phyloP scores from a whole-genome alignment of 2,888 invertebrate genomes.

The Dasysyrphus tricinctus region DNA sequence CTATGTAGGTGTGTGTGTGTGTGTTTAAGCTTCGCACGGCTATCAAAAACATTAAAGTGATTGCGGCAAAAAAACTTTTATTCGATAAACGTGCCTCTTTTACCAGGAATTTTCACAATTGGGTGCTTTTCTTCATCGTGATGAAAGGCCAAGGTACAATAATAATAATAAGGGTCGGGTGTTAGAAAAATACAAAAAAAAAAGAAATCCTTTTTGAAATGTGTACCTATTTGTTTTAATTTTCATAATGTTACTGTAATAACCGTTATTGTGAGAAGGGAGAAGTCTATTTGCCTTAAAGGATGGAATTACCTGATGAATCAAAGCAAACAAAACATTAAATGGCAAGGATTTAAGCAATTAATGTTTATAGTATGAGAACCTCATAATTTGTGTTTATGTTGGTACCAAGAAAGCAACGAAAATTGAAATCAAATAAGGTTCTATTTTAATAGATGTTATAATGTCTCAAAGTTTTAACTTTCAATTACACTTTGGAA shows the following conservation, averaged over 20 bases:
- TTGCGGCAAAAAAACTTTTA: constrained; percentile 52
- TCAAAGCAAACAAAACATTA: too few relatives aligned
- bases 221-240: not conserved
- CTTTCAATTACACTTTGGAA: too few relatives aligned
- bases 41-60: constrained; percentile 22
- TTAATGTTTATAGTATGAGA: too few relatives aligned
- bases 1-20: not conserved
- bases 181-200: not conserved
- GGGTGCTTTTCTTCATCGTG: not conserved
- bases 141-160: not conserved
- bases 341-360: too few relatives aligned
- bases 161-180: not conserved
- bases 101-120: not conserved
- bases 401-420: too few relatives aligned
- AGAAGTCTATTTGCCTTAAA: too few relatives aligned
- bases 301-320: too few relatives aligned
- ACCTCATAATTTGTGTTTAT: too few relatives aligned
- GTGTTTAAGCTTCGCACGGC: not conserved
- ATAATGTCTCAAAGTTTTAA: too few relatives aligned
- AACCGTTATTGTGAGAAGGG: not conserved
- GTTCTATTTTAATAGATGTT: too few relatives aligned
- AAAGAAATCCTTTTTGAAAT: not conserved
- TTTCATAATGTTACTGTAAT: not conserved
- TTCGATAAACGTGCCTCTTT: constrained; percentile 40
- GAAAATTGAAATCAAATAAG: too few relatives aligned